phyloP scores from a whole-genome alignment of 2,113 vertebrate species.

The Pituophis catenifer region DNA sequence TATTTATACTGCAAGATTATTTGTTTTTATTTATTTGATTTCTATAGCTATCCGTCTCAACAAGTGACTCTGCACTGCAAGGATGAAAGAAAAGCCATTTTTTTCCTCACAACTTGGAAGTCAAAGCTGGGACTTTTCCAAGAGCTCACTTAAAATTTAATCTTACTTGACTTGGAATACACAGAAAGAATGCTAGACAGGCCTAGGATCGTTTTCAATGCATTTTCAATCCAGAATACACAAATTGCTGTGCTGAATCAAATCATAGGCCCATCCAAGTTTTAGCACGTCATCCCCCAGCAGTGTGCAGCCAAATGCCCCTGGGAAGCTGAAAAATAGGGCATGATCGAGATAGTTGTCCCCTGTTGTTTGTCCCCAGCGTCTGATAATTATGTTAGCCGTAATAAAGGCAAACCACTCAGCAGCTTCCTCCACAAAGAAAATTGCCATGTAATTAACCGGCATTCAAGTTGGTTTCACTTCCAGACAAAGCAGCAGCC shows the following conservation, averaged over 20 bases:
- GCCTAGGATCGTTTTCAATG: background rate
- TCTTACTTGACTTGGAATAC: background rate
- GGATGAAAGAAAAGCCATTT: background rate
- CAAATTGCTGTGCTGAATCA: background rate
- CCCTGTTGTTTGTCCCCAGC: slow-evolving; percentile 12
- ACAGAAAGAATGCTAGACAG: background rate
- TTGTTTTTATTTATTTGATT: background rate
- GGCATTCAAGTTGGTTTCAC: slow-evolving; percentile 23
- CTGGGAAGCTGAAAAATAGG: slow-evolving; percentile 5
- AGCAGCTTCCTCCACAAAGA: slow-evolving; percentile 12
- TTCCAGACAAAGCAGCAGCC: slow-evolving; percentile 27
- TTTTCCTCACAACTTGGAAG: background rate
- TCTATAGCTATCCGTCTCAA: background rate
- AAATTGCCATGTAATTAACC: slow-evolving; percentile 25
- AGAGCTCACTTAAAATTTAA: background rate
- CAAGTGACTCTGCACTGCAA: background rate
- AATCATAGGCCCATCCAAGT: background rate
- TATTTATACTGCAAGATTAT: background rate
- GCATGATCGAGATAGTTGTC: slow-evolving; percentile 5
- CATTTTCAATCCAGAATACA: background rate
- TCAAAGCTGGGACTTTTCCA: background rate
- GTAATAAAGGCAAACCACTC: slow-evolving; percentile 19
- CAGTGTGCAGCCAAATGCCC: background rate
- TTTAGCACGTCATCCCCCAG: background rate
- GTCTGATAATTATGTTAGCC: slow-evolving; percentile 12